Base-by-base conservation (phyloP, 2,797 vertebrate species). In the Rhodeus uyekii region DNA sequence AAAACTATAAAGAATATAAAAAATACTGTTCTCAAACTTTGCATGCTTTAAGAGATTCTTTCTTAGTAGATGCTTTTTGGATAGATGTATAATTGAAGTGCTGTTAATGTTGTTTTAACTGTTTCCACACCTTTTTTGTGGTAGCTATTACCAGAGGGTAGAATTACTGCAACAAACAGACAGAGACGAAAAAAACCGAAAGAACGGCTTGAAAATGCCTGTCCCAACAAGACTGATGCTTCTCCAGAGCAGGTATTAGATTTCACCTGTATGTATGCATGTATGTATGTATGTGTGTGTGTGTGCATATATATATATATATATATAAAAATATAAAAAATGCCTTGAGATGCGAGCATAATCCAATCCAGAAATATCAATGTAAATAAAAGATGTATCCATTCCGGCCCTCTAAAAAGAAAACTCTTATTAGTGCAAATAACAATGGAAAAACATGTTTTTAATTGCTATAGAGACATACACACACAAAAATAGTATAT, bases 141-240 rank as follows among this genome's bases (percentile, higher is more conserved):
- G n/a, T 39, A 95, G 95, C 89, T 95, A 60, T 85, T 95, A 75
- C 89, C 91, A 29, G 92, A 93, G 71, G 67, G 89, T 19, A 72
- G 93, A 87, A 91, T 94, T 79, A 76, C 89, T 61, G 84, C 86
- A 77, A 89, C 90, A 32, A 95, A 94, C 86, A 93, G 93, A 86
- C 90, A 92, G 61, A 93, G 91, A 83, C 92, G 92, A 84, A 95
- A 94, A 84, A 95, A 94, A 84, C 90, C 87, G 58, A 91, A 91
- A 86, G 73, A 77, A 64, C 90, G 86, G 58, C 84, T 81, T 69
- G 88, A 88, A 73, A 78, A 85, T 75, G 84, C 88, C 27, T 64
- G 88, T 89, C 89, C 82, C 85, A 65, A 39, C 48, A 83, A 86
- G 80, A 76, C 58, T 34, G 87, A 93, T 64, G 80, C 88, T 3